Conservation (phyloP, 2,888 invertebrate genomes). For the Neoaliturus tenellus region DNA sequence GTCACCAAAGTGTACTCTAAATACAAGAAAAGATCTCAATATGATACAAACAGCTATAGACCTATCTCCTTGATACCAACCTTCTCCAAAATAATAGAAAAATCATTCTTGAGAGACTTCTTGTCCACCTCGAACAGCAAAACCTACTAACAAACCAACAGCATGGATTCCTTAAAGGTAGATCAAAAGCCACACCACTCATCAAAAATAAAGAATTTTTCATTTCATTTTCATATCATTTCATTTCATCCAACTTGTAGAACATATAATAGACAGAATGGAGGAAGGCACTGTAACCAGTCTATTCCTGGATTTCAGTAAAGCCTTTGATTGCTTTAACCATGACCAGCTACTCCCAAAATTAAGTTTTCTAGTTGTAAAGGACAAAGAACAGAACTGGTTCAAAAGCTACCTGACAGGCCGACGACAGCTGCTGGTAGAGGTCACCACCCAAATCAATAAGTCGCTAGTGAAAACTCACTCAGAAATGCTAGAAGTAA, state of each 20-base stretch:
- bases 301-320: not conserved
- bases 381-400: not conserved
- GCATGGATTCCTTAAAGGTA: too few species aligned
- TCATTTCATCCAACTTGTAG: too few species aligned
- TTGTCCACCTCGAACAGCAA: not conserved
- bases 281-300: slow-evolving; percentile 7
- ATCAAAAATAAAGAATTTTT: too few species aligned
- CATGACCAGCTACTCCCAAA: not conserved
- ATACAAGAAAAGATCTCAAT: not conserved
- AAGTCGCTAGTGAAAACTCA: too few species aligned
- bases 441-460: too few species aligned
- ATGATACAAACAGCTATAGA: not conserved
- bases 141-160: too few species aligned
- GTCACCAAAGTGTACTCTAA: not conserved
- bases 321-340: not conserved
- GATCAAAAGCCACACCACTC: not conserved
- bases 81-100: not conserved
- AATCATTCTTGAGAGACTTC: not conserved
- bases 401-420: too few species aligned
- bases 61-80: too few species aligned
- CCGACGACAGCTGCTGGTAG: too few species aligned
- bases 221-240: too few species aligned
- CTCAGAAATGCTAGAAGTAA: too few species aligned
- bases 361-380: not conserved
- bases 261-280: not conserved